phyloP scores from a whole-genome alignment of 2,113 vertebrate species.

The Strix aluco region DNA sequence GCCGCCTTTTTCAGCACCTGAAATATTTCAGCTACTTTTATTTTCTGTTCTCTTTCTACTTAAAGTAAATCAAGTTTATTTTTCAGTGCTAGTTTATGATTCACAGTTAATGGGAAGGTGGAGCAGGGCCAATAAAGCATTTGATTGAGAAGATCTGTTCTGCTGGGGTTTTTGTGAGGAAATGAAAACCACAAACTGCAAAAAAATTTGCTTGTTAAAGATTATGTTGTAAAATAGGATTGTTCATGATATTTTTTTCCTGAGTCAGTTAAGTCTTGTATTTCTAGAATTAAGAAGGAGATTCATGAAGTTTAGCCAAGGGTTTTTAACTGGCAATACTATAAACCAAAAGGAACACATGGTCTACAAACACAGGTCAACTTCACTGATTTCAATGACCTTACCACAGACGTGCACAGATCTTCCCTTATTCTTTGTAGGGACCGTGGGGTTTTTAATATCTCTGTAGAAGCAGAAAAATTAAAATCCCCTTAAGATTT shows the following conservation, averaged over 20 bases:
- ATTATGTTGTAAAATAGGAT: neutral
- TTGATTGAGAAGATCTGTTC: constrained; percentile 10
- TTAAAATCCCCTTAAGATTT: neutral
- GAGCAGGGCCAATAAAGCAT: neutral
- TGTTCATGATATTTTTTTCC: neutral
- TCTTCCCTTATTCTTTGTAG: neutral
- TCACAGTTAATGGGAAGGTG: constrained; percentile 7
- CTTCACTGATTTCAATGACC: neutral
- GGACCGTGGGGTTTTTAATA: neutral
- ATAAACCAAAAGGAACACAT: neutral
- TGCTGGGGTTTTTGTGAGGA: neutral
- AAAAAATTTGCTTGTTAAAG: constrained; percentile 30
- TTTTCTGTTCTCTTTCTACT: constrained; percentile 17
- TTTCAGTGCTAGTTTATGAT: neutral
- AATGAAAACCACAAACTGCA: constrained; percentile 1
- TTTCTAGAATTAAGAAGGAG: neutral
- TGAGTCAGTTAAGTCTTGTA: neutral
- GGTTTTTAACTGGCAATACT: neutral
- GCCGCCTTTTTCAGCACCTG: neutral
- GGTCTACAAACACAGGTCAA: neutral
- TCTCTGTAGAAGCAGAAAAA: neutral
- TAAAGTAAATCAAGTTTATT: neutral
- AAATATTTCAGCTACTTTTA: neutral
- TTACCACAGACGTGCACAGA: neutral
- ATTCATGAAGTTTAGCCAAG: neutral